Percentiles rank a stretch among this genome's conserved stretches.
These are phyloP conservation scores for Sphaeridia pumilis DNA, from an alignment of 2,888 invertebrate genomes.

Conservation along the genomic window DNA sequence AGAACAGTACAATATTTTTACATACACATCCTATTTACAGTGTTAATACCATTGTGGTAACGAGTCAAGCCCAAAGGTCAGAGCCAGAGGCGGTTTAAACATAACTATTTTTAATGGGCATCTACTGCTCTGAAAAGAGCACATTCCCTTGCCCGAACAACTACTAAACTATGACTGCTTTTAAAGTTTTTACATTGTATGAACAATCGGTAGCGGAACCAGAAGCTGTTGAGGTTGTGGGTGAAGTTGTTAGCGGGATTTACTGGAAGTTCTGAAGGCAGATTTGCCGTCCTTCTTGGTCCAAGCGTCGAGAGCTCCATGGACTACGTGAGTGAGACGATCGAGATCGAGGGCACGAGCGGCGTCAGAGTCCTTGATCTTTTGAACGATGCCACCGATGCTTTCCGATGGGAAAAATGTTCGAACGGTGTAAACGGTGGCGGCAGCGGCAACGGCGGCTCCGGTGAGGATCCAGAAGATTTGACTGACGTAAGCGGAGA, in stretches of 20 bases:
- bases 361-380: conserved; percentile 11
- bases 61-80: too few relatives aligned
- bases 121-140: too few relatives aligned
- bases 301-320: conserved; percentile 31
- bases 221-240: too few relatives aligned
- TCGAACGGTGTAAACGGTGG: conserved; percentile 18
- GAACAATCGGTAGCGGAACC: too few relatives aligned
- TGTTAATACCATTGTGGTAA: too few relatives aligned
- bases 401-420: conserved; percentile 19
- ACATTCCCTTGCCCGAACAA: too few relatives aligned
- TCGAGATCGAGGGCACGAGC: conserved; percentile 31
- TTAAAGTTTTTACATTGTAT: too few relatives aligned
- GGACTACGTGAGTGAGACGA: conserved; percentile 28
- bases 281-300: not conserved
- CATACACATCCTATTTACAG: too few relatives aligned
- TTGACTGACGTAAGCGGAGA: conserved; percentile 32
- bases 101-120: too few relatives aligned
- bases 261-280: not conserved
- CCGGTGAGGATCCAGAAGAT: conserved; percentile 26
- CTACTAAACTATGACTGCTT: too few relatives aligned
- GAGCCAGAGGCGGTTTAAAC: too few relatives aligned
- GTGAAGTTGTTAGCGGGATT: not conserved
- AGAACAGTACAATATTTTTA: too few relatives aligned
- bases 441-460: conserved; percentile 14
- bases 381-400: conserved; percentile 25